Conservation (phyloP, 2,797 vertebrate genomes). For the Parotocinclus haroldoi region DNA sequence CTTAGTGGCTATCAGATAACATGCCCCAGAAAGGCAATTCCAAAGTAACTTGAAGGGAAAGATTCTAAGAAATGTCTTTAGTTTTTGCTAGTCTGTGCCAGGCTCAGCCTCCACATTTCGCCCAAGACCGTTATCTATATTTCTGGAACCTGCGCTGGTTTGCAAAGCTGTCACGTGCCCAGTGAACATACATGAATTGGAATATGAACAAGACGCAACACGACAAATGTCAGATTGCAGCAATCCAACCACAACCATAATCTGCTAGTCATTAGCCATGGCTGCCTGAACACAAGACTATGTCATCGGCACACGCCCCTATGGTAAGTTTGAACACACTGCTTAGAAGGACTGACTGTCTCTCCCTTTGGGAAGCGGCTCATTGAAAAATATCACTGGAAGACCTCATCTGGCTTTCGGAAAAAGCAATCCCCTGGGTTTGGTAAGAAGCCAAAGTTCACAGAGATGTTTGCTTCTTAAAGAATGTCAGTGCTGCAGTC, state of each 20-base stretch:
- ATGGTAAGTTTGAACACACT: constrained; percentile 51
- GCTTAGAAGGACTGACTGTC: constrained; percentile 52
- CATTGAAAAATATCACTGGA: constrained; percentile 44
- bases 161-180: constrained; percentile 43
- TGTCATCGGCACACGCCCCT: constrained; percentile 64
- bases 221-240: constrained; percentile 64
- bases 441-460: constrained; percentile 24
- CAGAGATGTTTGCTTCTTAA: background rate
- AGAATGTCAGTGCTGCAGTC: constrained; percentile 23
- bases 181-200: constrained; percentile 49
- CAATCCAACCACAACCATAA: constrained; percentile 66
- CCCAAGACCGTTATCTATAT: background rate
- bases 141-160: constrained; percentile 21
- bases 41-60: constrained; percentile 28
- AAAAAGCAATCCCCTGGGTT: constrained; percentile 21
- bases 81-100: constrained; percentile 23
- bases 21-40: constrained; percentile 46
- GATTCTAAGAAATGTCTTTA: constrained; percentile 24
- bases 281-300: constrained; percentile 71
- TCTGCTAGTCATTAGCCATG: constrained; percentile 73
- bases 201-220: constrained; percentile 53
- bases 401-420: constrained; percentile 7
- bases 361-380: constrained; percentile 14
- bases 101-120: constrained; percentile 1
- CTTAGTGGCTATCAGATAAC: constrained; percentile 67